Evolutionary conservation across 2,888 invertebrate species (phyloP), one percentile per base, ranked within the genome.

Genomic region (Acronicta aceris): DNA sequence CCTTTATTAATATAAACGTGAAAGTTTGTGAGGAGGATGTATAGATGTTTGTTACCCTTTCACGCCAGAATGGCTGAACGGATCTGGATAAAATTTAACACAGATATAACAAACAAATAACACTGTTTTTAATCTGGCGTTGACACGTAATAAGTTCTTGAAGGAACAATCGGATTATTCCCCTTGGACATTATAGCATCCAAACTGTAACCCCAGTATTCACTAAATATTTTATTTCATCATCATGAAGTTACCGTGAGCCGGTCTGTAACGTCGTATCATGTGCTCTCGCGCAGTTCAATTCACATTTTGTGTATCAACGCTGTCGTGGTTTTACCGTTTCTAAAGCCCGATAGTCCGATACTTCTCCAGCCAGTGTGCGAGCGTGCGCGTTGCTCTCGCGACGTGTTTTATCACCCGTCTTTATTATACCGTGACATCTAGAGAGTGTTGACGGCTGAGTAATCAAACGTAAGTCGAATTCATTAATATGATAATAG

Each of bases 351-450:
- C 48, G 57, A 40, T 54, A 65, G 59, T 55, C 57, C 48, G 57
- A 40, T 54, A 55, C 16, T 21, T 48, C 67, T 54, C 56, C 68
- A 41, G 33, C 16, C 66, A 76, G 73, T 78, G 49, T 52, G 36
- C 40, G 49, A 69, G 70, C 79, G 75, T 57, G 52, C 75, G 75
- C 75, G 76, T 65, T 63, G 42, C 68, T 61, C 62, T 63, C 60
- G 51, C 21, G 68, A 76, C 75, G 75, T 76, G 69, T 81, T 74
- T 60, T 40, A 36, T 13, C 33, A 49, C 30, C 25, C 21, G 41
- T 41, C 70, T 62, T 59, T 66, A 68, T 55, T 61, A 40, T 47
- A 49, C 47, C 42, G 61, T 68, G 65, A 64, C 64, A 77, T 57
- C 59, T 62, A 62, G 59, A 52, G 64, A 61, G 53, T 52, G 56